These are phyloP conservation scores for Uloborus plumipes DNA, from an alignment of 2,888 invertebrate species.

Conservation along the genomic window DNA sequence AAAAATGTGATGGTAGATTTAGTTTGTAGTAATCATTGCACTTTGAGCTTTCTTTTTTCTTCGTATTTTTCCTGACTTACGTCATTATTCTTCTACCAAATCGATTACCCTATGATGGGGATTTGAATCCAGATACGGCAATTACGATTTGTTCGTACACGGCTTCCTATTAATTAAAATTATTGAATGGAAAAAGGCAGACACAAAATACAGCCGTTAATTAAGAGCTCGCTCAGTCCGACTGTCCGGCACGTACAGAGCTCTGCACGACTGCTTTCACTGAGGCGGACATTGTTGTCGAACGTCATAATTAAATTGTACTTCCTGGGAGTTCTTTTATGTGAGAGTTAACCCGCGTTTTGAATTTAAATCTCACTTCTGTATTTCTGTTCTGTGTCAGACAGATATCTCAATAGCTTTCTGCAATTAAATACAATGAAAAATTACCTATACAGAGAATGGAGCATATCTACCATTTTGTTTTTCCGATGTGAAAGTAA, in stretches of 20 bases:
- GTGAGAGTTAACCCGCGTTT: no score
- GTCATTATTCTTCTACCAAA: conserved; percentile 10
- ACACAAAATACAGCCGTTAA: conserved; percentile 40
- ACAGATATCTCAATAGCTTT: no score
- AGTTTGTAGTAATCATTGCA: no score
- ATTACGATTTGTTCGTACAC: conserved; percentile 53
- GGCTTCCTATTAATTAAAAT: conserved; percentile 60
- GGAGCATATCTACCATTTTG: no score
- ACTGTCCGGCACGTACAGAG: conserved; percentile 31
- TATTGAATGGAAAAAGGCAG: conserved; percentile 44
- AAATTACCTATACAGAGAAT: no score
- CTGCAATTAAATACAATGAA: no score
- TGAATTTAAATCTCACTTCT: no score
- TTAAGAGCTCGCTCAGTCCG: conserved; percentile 38
- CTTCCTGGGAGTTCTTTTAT: conserved; percentile 50
- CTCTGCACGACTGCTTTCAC: conserved; percentile 29
- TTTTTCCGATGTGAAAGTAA: no score
- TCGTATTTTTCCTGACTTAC: conserved; percentile 11
- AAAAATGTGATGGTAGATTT: no score
- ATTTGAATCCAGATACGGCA: conserved; percentile 51
- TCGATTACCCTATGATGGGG: conserved; percentile 28
- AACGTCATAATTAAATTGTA: conserved; percentile 59
- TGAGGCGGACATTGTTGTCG: not conserved
- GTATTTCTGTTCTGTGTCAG: no score
- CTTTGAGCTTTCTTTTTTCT: no score